Evolutionary conservation across 1,140 invertebrate species (phyloP), one percentile per base, ranked within the genome.

Genomic region (Amyelois transitella): DNA sequence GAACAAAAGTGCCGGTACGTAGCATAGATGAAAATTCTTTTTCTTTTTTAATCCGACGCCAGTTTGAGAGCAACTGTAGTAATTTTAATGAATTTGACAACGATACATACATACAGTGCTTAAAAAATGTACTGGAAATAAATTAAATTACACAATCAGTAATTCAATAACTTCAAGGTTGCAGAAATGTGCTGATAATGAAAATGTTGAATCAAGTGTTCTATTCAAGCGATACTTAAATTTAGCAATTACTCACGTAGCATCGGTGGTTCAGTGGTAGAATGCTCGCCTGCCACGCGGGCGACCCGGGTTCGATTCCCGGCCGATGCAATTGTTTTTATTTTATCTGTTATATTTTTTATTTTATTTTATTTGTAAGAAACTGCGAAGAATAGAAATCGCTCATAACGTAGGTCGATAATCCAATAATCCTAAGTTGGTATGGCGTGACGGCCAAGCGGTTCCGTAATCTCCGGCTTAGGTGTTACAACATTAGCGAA

Each of bases 251-350:
- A n/a, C 0, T 2, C 0, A 2, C 1, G 1, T 21, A 55, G 53
- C 53, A 55, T 50, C 53, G 53, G 28, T 55, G 53, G 53, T 55
- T 56, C 54, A 56, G 54, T 56, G 54, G 54, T 56, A 56, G 54
- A 56, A 56, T 51, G 48, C 54, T 56, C 54, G 54, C 54, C 54
- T 56, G 54, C 54, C 54, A 56, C 54, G 54, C 54, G 54, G 54
- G 54, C 54, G 54, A 55, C 60, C 92, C 93, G 93, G 93, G 93
- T 94, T 94, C 93, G 92, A 94, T 94, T 94, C 92, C 92, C 92
- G 93, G 92, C 91, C 92, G 92, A 93, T 93, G 93, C 92, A 94
- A 58, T 17, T 32, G 57, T 66, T 79, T 73, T 66, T 20, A 7
- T 17, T 2, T n/a, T n/a, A n/a, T n/a, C n/a, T n/a, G n/a, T n/a